Base-by-base conservation (phyloP, 2,888 invertebrate species). In the Nasonia oneida region DNA sequence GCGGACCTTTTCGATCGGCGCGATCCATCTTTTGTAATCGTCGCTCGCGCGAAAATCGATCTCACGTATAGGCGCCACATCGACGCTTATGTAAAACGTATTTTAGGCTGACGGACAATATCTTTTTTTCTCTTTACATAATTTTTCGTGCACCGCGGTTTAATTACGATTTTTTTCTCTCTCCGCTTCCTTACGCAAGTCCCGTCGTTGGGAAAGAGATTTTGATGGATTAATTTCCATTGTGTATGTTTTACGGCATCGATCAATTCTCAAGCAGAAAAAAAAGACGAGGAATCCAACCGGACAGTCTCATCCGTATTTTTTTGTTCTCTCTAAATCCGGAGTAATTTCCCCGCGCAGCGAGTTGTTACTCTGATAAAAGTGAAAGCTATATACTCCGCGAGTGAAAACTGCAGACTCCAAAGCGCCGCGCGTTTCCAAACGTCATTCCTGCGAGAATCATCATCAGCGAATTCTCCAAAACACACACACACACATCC, bases 1-100 rank as follows among this genome's bases (percentile, higher is more conserved):
- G 1, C 2, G 29, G 33, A 67, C 29, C 67, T 67, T 67, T 67
- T 67, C 67, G 29, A 67, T 67, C 33, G 23, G 29, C 23, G 23
- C 5, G 73, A 39, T 73, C 14, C 47, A 73, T 42, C 73, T 73
- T n/a, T 73, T 73, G 23, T 73, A 73, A 73, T 73, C 73, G 73
- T 47, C 73, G 47, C 73, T n/a, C 73, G 42, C 37, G 37, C 37
- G 23, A 47, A 73, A 29, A 73, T 73, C 47, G 23, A 73, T 73
- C 47, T 73, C 73, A 42, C 39, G 6, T 23, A 6, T n/a, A 12
- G 73, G 47, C 42, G 73, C 73, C 12, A 23, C 12, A 47, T 47
- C 12, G 12, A 47, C 12, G 2, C 15, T 42, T 73, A 47, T 47
- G 23, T 47, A 73, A 73, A 33, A 23, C n/a, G 29, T 47, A 73